phyloP scores from a whole-genome alignment of 2,113 vertebrate genomes.

The Oophaga pumilio region DNA sequence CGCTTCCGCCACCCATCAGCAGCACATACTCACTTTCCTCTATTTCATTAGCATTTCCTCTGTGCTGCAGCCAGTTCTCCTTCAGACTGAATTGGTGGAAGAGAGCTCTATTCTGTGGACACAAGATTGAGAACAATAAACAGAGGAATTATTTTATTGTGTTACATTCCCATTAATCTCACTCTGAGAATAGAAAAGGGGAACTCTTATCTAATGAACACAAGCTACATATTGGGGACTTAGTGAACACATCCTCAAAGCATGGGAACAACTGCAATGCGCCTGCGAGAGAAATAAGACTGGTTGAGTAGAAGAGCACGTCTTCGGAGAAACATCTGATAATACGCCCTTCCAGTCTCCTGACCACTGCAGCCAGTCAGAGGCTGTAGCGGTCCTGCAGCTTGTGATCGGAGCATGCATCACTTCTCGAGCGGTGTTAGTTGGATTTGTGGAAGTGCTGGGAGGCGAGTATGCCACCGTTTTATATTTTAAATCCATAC shows the following conservation, averaged over 20 bases:
- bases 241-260: neutral
- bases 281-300: neutral
- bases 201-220: slow-evolving; percentile 61
- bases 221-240: neutral
- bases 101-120: slow-evolving; percentile 85
- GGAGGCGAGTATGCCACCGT: too few relatives aligned
- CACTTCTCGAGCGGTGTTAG: too few relatives aligned
- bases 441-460: too few relatives aligned
- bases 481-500: too few relatives aligned
- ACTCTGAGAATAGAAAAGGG: slow-evolving; percentile 57
- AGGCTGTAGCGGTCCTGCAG: too few relatives aligned
- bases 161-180: slow-evolving; percentile 45
- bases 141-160: slow-evolving; percentile 22
- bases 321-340: too few relatives aligned
- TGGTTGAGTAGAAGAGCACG: neutral
- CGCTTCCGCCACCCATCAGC: neutral
- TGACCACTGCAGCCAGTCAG: too few relatives aligned
- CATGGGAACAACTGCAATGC: neutral
- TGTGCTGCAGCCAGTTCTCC: slow-evolving; percentile 87
- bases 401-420: too few relatives aligned
- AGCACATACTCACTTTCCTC: slow-evolving; percentile 83
- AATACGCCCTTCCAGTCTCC: too few relatives aligned
- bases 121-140: slow-evolving; percentile 63
- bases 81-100: slow-evolving; percentile 92
- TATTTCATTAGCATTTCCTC: slow-evolving; percentile 78